Conservation (phyloP, 1,140 invertebrate species). For the Lineus longissimus region DNA sequence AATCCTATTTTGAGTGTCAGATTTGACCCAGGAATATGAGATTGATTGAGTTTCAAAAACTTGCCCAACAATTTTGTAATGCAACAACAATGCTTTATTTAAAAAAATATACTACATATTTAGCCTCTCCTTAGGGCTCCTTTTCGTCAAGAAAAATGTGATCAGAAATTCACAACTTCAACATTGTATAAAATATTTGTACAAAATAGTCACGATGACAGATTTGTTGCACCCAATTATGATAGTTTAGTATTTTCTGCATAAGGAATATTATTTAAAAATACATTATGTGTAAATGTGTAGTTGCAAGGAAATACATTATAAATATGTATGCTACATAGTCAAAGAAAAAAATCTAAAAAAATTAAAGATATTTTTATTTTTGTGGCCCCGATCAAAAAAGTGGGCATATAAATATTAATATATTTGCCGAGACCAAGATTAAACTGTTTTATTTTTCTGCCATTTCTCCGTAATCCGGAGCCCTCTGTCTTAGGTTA, state of each 20-base stretch:
- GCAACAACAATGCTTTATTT: no score
- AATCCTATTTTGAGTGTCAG: no score
- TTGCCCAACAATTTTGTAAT: no score
- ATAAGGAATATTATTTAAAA: constrained; percentile 36
- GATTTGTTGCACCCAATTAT: constrained; percentile 23
- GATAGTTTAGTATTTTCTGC: constrained; percentile 39
- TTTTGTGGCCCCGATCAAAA: constrained; percentile 25
- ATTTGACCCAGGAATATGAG: no score
- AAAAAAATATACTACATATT: no score
- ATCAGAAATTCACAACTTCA: no score
- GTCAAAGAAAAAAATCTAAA: constrained; percentile 11
- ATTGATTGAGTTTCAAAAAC: no score
- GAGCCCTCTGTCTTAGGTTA: no score
- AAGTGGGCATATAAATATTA: constrained; percentile 14
- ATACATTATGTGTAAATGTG: constrained; percentile 21
- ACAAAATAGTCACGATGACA: no score
- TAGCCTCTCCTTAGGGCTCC: no score
- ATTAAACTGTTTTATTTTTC: constrained; percentile 41
- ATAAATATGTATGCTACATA: constrained; percentile 9
- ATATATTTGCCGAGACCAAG: constrained; percentile 32
- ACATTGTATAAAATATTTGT: no score
- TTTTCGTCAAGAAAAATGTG: no score
- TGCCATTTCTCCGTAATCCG: constrained; percentile 21
- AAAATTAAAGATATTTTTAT: constrained; percentile 32
- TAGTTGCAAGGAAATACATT: constrained; percentile 14